These are phyloP conservation scores for Erynnis tages DNA, from an alignment of 2,888 invertebrate genomes.

Conservation along the genomic window DNA sequence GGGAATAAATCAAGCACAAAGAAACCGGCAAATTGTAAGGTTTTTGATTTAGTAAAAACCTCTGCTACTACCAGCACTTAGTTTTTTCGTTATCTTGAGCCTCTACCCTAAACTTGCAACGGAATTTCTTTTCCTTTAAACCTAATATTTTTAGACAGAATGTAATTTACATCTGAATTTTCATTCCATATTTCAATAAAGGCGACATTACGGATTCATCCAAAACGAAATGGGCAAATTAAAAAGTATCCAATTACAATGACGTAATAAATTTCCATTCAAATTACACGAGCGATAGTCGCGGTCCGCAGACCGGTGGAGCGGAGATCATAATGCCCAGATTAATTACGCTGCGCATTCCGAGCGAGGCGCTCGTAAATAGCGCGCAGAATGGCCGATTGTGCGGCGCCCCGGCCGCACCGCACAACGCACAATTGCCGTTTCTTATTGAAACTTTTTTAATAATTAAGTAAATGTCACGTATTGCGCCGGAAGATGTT, in stretches of 20 bases:
- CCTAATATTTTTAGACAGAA: no score
- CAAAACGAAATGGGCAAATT: not conserved
- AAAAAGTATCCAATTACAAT: not conserved
- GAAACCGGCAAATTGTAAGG: not conserved
- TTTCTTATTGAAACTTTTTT: no score
- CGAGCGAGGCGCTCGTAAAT: constrained; percentile 2
- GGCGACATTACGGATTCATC: not conserved
- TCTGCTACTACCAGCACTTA: not conserved
- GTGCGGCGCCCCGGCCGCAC: no score
- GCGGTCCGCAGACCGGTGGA: not conserved
- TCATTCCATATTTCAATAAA: not conserved
- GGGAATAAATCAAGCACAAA: not conserved
- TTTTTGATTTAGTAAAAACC: not conserved
- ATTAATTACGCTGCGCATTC: constrained; percentile 14
- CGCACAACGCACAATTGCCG: no score
- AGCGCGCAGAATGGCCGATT: constrained; percentile 2
- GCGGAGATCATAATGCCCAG: constrained; percentile 6
- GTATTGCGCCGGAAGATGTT: no score
- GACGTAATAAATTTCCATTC: constrained; percentile 4
- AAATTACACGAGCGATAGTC: not conserved
- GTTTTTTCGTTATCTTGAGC: not conserved
- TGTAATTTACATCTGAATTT: no score
- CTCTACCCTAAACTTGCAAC: not conserved
- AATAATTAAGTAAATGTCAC: no score
- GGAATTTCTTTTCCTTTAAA: no score